Conservation (phyloP, 2,888 invertebrate genomes). For the Nomada goodeniana region DNA sequence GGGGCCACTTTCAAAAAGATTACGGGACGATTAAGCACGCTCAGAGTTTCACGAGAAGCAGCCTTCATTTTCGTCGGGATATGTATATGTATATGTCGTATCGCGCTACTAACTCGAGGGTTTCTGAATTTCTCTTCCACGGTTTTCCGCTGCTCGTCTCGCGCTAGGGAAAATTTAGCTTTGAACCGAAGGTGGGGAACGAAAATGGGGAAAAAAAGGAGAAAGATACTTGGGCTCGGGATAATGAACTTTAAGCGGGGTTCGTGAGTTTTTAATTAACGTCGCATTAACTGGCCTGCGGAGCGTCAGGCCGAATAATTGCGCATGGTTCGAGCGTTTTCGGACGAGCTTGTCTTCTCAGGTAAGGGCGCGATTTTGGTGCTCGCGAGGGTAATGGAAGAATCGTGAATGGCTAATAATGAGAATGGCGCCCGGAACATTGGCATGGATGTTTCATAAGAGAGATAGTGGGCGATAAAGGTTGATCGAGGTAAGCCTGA, state of each 20-base stretch:
- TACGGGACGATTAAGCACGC: conserved; percentile 43
- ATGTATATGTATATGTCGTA: conserved; percentile 11
- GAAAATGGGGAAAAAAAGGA: not conserved
- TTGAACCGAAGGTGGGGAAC: not conserved
- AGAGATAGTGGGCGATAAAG: not conserved
- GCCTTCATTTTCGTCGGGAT: conserved; percentile 37
- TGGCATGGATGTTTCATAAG: not conserved
- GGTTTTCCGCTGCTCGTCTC: not conserved
- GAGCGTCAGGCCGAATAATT: conserved; percentile 34
- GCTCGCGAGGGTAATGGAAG: conserved; percentile 6
- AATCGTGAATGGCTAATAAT: conserved; percentile 2
- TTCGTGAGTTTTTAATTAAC: conserved; percentile 54
- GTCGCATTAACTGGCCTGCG: conserved; percentile 24
- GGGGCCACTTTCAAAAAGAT: conserved; percentile 25
- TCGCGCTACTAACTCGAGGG: conserved; percentile 28
- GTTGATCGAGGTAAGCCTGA: not conserved
- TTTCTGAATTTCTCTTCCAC: conserved; percentile 18
- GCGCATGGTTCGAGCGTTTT: conserved; percentile 15
- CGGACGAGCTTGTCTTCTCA: conserved; percentile 10
- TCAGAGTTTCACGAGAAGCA: conserved; percentile 24
- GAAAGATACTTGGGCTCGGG: conserved; percentile 26
- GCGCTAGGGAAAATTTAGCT: conserved; percentile 20
- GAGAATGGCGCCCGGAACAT: not conserved
- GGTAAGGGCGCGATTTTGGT: conserved; percentile 6
- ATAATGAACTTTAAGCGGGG: conserved; percentile 42